These are phyloP conservation scores for Brenthis ino DNA, from an alignment of 2,888 invertebrate species.

Conservation along the genomic window DNA sequence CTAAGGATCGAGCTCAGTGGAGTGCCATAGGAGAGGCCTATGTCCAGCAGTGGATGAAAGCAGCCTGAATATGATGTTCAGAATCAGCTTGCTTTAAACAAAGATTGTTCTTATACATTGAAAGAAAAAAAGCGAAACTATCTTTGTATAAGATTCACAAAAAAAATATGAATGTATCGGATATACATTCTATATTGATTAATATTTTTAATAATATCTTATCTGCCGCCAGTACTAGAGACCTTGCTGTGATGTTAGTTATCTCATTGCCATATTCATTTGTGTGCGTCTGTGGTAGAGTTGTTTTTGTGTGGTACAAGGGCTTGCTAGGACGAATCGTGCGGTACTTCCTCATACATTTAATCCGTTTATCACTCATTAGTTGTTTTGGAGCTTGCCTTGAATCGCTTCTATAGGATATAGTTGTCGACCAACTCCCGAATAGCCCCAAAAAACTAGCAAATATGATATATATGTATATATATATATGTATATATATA, in stretches of 20 bases:
- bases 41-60: too few species aligned
- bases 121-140: too few species aligned
- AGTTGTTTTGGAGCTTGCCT: slow-evolving; percentile 64
- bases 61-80: too few species aligned
- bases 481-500: too few species aligned
- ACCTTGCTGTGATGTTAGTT: slow-evolving; percentile 78
- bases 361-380: slow-evolving; percentile 67
- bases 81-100: too few species aligned
- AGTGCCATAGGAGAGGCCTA: too few species aligned
- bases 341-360: slow-evolving; percentile 71
- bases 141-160: not conserved
- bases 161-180: not conserved
- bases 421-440: slow-evolving; percentile 39
- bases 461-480: slow-evolving; percentile 14
- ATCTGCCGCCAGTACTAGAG: slow-evolving; percentile 63
- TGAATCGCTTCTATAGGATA: slow-evolving; percentile 51
- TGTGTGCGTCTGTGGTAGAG: slow-evolving; percentile 38
- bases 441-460: slow-evolving; percentile 35
- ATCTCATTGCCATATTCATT: slow-evolving; percentile 71
- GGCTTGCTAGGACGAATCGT: slow-evolving; percentile 72
- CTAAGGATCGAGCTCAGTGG: too few species aligned
- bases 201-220: slow-evolving; percentile 30
- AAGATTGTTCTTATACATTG: too few species aligned
- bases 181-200: not conserved
- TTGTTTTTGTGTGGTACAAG: slow-evolving; percentile 49